phyloP scores from a whole-genome alignment of 23 tunicate species.

The Ascidia mentula region DNA sequence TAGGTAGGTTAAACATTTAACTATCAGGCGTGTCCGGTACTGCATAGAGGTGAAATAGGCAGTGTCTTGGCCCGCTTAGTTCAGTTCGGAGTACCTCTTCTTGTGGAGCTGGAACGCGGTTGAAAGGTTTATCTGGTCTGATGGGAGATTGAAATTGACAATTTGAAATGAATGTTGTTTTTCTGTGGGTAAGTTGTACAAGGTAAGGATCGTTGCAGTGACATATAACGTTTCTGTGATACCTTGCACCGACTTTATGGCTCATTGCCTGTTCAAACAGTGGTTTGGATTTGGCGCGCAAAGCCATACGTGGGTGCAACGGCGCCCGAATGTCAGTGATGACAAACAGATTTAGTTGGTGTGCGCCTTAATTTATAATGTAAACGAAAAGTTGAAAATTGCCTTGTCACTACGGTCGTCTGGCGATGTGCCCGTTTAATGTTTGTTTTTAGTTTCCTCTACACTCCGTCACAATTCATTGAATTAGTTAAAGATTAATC shows the following conservation, averaged over 20 bases:
- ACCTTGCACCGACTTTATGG: background rate
- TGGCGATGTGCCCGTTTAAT: no score
- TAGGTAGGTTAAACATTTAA: constrained; percentile 45
- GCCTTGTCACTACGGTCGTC: no score
- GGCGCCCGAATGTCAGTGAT: background rate
- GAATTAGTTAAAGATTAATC: background rate
- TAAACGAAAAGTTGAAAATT: no score
- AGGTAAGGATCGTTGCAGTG: no score
- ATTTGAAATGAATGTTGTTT: background rate
- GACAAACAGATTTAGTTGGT: background rate
- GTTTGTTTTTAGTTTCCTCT: no score
- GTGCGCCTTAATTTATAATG: no score
- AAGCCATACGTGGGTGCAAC: background rate
- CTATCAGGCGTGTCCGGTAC: constrained; percentile 53
- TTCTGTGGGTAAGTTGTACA: background rate
- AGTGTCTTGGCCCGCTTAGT: background rate
- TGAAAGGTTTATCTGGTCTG: no score
- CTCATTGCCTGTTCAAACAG: constrained; percentile 8
- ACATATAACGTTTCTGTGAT: background rate
- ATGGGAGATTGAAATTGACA: no score
- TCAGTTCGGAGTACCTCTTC: background rate
- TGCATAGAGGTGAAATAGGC: constrained; percentile 28
- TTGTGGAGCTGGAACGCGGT: no score
- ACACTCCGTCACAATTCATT: background rate
- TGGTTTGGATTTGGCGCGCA: background rate